phyloP scores from a whole-genome alignment of 2,113 vertebrate species.

The Archilochus colubris region DNA sequence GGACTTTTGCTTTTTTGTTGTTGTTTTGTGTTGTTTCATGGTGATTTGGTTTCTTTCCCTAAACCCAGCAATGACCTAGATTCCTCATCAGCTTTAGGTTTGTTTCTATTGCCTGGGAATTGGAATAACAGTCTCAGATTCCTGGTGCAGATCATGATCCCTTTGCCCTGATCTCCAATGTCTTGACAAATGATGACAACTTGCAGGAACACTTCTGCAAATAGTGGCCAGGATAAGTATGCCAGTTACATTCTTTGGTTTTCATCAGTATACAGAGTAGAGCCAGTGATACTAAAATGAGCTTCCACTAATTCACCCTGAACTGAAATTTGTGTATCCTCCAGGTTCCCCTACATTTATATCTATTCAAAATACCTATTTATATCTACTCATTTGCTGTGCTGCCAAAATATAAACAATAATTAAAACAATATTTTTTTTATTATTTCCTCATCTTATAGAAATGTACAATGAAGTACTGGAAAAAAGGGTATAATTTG shows the following conservation, averaged over 20 bases:
- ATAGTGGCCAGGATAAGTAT: background rate
- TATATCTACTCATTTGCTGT: background rate
- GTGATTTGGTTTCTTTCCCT: background rate
- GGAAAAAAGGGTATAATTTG: background rate
- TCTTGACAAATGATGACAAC: background rate
- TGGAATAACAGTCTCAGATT: background rate
- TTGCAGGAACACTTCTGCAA: background rate
- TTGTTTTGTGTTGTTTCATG: too few relatives aligned
- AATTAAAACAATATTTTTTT: background rate
- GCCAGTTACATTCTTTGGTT: background rate
- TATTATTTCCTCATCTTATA: background rate
- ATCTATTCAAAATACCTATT: background rate
- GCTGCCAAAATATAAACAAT: background rate
- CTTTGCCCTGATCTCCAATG: background rate
- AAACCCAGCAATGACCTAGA: constrained; percentile 34
- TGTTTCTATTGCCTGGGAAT: background rate
- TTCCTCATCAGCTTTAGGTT: constrained; percentile 31
- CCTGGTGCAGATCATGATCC: background rate
- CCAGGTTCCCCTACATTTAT: background rate
- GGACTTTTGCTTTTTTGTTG: background rate
- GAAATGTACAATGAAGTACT: background rate
- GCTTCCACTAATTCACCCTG: background rate
- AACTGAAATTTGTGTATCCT: background rate
- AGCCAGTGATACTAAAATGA: background rate
- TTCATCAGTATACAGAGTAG: background rate